phyloP scores from a whole-genome alignment of 64 coral and sea anemone genomes.

The Stichodactyla mertensii region DNA sequence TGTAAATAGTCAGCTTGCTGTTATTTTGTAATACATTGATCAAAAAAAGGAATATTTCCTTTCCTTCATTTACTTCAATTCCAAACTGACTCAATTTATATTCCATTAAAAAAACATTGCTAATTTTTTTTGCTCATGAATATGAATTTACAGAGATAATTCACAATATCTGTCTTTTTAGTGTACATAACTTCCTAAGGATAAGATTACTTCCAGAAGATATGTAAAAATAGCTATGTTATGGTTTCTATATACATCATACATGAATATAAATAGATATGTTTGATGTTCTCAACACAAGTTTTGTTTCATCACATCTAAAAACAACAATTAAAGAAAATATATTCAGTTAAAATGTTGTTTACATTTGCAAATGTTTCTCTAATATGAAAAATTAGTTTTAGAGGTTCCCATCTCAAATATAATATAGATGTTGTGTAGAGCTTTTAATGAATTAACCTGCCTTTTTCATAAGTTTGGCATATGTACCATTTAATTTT shows the following conservation, averaged over 20 bases:
- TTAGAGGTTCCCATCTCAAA: not conserved
- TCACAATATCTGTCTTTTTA: not conserved
- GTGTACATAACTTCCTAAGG: not conserved
- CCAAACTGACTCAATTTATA: not conserved
- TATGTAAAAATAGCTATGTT: not conserved
- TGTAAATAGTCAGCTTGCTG: not conserved
- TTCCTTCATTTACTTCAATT: not conserved
- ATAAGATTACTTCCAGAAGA: not conserved
- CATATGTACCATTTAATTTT: too few species aligned
- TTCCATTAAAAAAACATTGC: too few species aligned
- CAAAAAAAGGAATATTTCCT: not conserved
- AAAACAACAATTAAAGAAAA: not conserved
- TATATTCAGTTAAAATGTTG: not conserved
- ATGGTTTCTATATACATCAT: not conserved
- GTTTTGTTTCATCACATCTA: not conserved
- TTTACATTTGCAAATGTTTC: not conserved
- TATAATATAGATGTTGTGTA: not conserved
- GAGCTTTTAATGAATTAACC: too few species aligned
- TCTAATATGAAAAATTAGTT: not conserved
- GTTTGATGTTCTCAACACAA: not conserved
- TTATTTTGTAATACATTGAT: not conserved
- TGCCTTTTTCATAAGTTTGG: too few species aligned
- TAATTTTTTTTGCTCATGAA: too few species aligned
- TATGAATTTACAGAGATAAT: too few species aligned
- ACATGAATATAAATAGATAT: not conserved